Percentiles rank a stretch among this genome's conserved stretches.
phyloP scores from a whole-genome alignment of 2,797 vertebrate species.

The Squalus acanthias region DNA sequence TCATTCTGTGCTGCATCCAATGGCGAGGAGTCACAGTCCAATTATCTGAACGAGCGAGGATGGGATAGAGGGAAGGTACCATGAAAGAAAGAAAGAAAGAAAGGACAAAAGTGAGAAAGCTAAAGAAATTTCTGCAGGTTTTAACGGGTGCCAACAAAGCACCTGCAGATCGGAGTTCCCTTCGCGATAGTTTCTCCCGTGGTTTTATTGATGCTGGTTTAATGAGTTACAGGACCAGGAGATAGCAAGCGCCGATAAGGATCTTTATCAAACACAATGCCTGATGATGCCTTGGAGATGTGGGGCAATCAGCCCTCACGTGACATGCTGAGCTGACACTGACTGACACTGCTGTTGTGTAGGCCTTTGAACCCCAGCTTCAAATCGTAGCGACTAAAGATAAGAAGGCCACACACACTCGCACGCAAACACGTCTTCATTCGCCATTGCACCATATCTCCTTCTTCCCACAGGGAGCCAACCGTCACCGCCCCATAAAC shows the following conservation, averaged over 20 bases:
- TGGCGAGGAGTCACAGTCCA: not conserved
- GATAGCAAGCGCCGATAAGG: not conserved
- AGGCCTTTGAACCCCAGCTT: not conserved
- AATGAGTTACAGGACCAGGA: not conserved
- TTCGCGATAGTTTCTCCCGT: not conserved
- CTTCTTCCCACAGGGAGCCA: no score
- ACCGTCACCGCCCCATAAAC: not conserved
- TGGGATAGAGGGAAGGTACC: not conserved
- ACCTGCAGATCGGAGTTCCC: no score
- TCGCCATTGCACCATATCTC: not conserved
- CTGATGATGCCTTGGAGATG: slow-evolving; percentile 15
- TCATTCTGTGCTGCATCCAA: not conserved
- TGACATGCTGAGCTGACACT: not conserved
- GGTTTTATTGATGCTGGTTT: slow-evolving; percentile 13
- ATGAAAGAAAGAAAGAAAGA: not conserved
- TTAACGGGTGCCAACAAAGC: not conserved
- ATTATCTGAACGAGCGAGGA: not conserved
- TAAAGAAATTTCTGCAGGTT: not conserved
- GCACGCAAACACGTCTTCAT: not conserved
- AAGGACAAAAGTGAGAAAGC: no score
- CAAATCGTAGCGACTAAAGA: not conserved
- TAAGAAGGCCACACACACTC: not conserved
- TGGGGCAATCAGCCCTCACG: not conserved
- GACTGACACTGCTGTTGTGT: slow-evolving; percentile 19
- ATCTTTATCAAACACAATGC: slow-evolving; percentile 9